phyloP scores from a whole-genome alignment of 2,113 vertebrate genomes.

The Proteles cristata region DNA sequence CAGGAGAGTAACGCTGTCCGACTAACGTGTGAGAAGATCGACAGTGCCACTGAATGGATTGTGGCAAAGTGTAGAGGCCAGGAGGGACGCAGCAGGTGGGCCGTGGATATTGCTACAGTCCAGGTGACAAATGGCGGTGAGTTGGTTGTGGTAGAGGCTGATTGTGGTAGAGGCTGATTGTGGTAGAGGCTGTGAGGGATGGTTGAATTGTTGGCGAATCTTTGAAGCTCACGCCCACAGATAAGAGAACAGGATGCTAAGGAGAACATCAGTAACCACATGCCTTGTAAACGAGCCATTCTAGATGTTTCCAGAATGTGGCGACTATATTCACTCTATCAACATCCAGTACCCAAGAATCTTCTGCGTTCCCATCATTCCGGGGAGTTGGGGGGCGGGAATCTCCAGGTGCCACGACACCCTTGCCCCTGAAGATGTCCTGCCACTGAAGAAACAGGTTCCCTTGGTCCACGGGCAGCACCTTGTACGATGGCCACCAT shows the following conservation, averaged over 20 bases:
- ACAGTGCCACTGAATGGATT: accelerated
- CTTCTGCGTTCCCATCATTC: background rate
- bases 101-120: accelerated
- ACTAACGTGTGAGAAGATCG: accelerated
- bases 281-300: background rate
- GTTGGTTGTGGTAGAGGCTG: too few relatives aligned
- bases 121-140: accelerated
- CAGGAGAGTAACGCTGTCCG: background rate
- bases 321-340: background rate
- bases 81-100: accelerated
- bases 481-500: accelerated
- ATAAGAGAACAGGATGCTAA: background rate
- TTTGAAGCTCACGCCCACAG: background rate
- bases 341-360: background rate
- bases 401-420: background rate
- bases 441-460: too few relatives aligned
- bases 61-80: accelerated
- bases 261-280: accelerated
- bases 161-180: too few relatives aligned
- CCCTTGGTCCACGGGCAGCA: accelerated
- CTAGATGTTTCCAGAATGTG: background rate
- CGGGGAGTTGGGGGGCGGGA: too few relatives aligned
- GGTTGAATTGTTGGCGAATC: background rate
- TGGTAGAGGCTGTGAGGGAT: background rate
- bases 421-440: background rate